Percentiles rank a stretch among this genome's conserved stretches.
Conservation (phyloP, 1,140 invertebrate species). For the Zaprionus africanus region DNA sequence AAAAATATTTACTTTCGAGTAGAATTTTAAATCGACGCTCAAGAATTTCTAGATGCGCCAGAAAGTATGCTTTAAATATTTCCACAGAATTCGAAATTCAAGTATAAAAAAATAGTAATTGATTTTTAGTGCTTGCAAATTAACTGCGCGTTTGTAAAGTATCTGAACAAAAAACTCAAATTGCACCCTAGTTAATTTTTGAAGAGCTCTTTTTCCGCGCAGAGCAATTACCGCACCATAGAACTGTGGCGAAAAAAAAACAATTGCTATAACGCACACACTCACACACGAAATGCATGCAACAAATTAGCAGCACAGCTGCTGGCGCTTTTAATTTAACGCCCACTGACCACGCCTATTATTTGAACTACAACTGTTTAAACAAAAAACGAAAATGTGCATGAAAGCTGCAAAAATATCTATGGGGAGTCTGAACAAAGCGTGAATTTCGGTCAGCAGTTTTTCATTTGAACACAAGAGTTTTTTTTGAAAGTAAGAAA, state of each 20-base stretch:
- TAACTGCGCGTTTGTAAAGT: neutral
- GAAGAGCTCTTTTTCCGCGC: slow-evolving; percentile 1
- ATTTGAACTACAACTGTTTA: slow-evolving; percentile 50
- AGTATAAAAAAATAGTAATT: neutral
- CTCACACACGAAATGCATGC: slow-evolving; percentile 38
- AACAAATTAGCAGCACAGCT: slow-evolving; percentile 56
- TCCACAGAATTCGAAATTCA: neutral
- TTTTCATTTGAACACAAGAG: slow-evolving; percentile 40
- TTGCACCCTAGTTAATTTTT: slow-evolving; percentile 2
- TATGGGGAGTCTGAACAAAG: slow-evolving; percentile 7
- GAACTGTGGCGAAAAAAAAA: slow-evolving; percentile 8
- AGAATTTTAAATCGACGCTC: neutral
- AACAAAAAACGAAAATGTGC: slow-evolving; percentile 24
- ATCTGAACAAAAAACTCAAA: neutral
- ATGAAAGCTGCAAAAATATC: slow-evolving; percentile 41
- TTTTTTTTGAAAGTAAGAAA: slow-evolving; percentile 8
- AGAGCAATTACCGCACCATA: slow-evolving; percentile 14
- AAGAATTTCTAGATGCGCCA: neutral
- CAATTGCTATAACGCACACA: slow-evolving; percentile 14
- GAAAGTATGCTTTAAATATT: neutral
- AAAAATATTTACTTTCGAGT: neutral
- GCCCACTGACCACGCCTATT: slow-evolving; percentile 34
- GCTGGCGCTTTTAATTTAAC: slow-evolving; percentile 62
- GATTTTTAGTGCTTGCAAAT: neutral
- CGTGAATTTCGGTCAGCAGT: slow-evolving; percentile 23